Base-by-base conservation (phyloP, 2,113 vertebrate species). In the Nothobranchius furzeri region DNA sequence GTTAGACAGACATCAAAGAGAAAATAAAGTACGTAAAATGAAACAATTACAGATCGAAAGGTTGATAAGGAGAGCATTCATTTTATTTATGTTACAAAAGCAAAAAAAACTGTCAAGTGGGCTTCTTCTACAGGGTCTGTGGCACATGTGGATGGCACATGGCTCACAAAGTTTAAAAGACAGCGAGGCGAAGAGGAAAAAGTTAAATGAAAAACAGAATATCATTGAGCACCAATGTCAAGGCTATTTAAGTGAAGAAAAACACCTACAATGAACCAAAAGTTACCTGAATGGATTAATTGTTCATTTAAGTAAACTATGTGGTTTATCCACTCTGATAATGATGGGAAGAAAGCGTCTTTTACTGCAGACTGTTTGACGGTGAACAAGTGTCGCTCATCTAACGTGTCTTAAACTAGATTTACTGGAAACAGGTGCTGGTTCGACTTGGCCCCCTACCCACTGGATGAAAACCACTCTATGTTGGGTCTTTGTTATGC, bases 371-470 rank as follows among this genome's bases (percentile, higher is more conserved):
- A 43, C 58, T 57, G 60, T 17, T 55, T 70, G 63, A 58, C 62
- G 6, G 46, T 40, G 43, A 85, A 83, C 64, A 76, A 64, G 50
- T 76, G 73, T 50, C 73, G 60, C 67, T 75, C 79, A 65, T 75
- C 70, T 67, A 55, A 42, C 55, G 50, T 7, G 51, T 25, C 70
- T 57, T 60, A 50, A 76, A 84, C 56, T 25, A 17, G 25, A 80
- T 57, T 51, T 12, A 50, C 68, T 53, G 56, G 51, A 76, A 36
- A 76, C 85, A 87, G 82, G 74, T 78, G 82, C 55, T 59, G 24
- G 37, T 40, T 40, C 4, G 7, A 40, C 37, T 40, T 40, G 37
- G 37, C 4, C 37, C 37, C 9, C 37, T 40, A 7, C 9, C 2
- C 30, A 30, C 37, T 3, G 37, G 37, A 7, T 40, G 37, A 40